Percentiles rank a stretch among this genome's conserved stretches.
These are phyloP conservation scores for Periplaneta americana DNA, from an alignment of 1,140 invertebrate genomes.

Conservation along the genomic window DNA sequence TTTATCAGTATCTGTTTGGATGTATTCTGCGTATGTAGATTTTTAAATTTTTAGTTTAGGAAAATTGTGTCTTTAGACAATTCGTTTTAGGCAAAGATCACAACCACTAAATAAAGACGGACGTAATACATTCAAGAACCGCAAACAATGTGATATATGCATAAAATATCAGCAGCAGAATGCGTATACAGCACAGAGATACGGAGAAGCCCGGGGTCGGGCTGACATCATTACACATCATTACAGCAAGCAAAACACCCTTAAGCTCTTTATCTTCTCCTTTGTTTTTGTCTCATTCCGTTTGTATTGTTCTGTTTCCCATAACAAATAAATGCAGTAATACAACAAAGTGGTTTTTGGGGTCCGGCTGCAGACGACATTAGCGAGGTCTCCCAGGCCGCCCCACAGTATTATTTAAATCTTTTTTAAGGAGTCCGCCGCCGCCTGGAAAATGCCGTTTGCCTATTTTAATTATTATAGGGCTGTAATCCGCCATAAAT, in stretches of 20 bases:
- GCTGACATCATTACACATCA: neutral
- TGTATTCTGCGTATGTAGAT: too few relatives aligned
- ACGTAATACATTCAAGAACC: too few relatives aligned
- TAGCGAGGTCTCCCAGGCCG: neutral
- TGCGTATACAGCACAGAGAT: too few relatives aligned
- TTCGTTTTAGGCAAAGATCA: too few relatives aligned
- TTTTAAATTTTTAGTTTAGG: too few relatives aligned
- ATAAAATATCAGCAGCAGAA: too few relatives aligned
- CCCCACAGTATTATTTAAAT: neutral
- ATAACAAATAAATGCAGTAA: neutral
- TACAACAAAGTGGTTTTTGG: neutral
- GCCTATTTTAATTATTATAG: neutral
- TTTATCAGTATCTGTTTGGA: too few relatives aligned
- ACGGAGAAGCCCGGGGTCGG: too few relatives aligned
- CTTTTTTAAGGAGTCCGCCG: neutral
- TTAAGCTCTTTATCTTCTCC: neutral
- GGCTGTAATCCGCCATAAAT: neutral
- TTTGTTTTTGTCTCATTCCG: neutral
- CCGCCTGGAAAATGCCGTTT: neutral
- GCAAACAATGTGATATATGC: too few relatives aligned
- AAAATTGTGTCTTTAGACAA: too few relatives aligned
- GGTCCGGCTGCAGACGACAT: neutral
- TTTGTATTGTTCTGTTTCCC: neutral
- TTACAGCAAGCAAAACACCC: neutral
- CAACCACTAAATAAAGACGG: too few relatives aligned